Conservation (phyloP, 64 coral and sea anemone genomes). For the Anthopleura sola region DNA sequence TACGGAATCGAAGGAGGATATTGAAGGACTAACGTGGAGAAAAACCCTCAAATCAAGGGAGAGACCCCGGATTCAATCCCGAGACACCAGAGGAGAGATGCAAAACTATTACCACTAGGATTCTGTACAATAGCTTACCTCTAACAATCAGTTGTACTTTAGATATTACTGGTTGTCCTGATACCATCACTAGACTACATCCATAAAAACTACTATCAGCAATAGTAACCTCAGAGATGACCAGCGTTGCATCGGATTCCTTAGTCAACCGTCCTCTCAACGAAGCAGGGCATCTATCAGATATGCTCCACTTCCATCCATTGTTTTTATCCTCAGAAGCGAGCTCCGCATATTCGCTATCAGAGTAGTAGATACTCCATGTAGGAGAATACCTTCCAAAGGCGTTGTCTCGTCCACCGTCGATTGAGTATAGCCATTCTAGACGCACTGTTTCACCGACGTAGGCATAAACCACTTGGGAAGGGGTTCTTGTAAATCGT, state of each 20-base stretch:
- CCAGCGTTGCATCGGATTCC: not conserved
- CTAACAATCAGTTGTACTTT: not conserved
- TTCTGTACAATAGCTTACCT: not conserved
- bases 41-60: no score
- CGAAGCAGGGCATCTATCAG: not conserved
- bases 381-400: not conserved
- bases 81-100: no score
- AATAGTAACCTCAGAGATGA: not conserved
- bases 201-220: not conserved
- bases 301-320: conserved; percentile 7
- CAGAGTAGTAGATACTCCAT: not conserved
- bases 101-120: no score
- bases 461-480: not conserved
- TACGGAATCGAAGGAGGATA: no score
- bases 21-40: no score
- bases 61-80: no score
- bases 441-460: not conserved
- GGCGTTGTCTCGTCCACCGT: not conserved
- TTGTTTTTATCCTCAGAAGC: conserved; percentile 4
- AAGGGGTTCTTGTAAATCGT: not conserved
- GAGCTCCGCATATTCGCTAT: not conserved
- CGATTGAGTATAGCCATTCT: not conserved
- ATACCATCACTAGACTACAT: conserved; percentile 1
- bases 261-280: not conserved
- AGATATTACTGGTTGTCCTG: not conserved